phyloP scores from a whole-genome alignment of 1,140 invertebrate species.

The Tetramorium parvispinum region DNA sequence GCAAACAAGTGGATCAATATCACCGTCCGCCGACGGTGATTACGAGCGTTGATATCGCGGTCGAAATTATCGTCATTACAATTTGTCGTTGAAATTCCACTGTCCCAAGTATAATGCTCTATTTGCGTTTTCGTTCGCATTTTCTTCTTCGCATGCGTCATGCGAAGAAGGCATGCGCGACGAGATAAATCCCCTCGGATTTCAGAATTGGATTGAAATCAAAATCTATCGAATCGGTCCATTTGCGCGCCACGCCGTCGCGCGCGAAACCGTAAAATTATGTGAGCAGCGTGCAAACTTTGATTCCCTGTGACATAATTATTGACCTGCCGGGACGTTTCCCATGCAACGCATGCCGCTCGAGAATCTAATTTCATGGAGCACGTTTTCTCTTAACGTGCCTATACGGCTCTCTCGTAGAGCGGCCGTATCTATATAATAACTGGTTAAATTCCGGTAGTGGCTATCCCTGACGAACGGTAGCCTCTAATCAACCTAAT shows the following conservation, averaged over 20 bases:
- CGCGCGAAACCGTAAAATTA: constrained; percentile 47
- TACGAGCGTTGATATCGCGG: constrained; percentile 31
- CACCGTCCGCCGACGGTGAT: constrained; percentile 31
- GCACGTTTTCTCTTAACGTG: constrained; percentile 68
- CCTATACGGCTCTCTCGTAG: constrained; percentile 53
- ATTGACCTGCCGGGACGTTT: constrained; percentile 31
- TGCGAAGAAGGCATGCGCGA: background rate
- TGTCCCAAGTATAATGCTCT: background rate
- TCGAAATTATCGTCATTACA: constrained; percentile 14
- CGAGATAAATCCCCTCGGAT: background rate
- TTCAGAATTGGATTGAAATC: background rate
- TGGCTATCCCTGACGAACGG: constrained; percentile 84
- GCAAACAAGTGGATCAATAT: constrained; percentile 54
- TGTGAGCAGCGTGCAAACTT: constrained; percentile 53
- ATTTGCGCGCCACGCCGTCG: background rate
- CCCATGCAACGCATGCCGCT: constrained; percentile 34
- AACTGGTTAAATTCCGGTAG: constrained; percentile 86
- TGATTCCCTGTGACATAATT: constrained; percentile 56
- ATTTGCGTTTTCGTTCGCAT: background rate
- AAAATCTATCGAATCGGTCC: background rate
- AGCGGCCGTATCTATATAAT: constrained; percentile 82
- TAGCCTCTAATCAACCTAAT: constrained; percentile 86
- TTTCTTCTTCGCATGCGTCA: background rate
- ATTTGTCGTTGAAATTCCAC: background rate
- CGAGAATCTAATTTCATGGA: constrained; percentile 67